Base-by-base conservation (phyloP, 2,888 invertebrate genomes). In the Globia sparganii region DNA sequence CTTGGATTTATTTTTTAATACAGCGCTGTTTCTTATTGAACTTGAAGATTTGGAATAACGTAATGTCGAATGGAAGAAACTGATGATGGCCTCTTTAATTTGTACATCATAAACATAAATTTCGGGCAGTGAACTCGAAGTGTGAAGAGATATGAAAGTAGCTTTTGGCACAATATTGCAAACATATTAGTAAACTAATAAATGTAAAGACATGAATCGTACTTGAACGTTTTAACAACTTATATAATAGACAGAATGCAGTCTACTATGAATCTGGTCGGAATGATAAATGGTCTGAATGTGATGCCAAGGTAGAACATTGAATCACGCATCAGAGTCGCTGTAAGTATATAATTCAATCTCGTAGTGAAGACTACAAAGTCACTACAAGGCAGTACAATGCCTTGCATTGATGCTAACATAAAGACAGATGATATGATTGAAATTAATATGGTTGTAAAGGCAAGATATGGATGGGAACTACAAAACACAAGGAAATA, bases 271-370 rank as follows among this genome's bases (percentile, higher is more conserved):
- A 69, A 68, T 46, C 68, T 72, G 53, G 1, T 58, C 9, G 46
- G 49, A 56, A 49, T 58, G 34, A 66, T 40, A 49, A 18, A 66
- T 43, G 68, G 5, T n/a, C 81, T 71, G 56, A 1, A 66, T 18
- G 37, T 43, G 67, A 53, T 76, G 81, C 77, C 77, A 80, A 81
- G 56, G 76, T 69, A 59, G 31, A 64, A 65, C 18, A 56, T 53
- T 81, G 77, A 81, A 37, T 77, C 77, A 80, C 34, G 4, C 18
- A 43, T 56, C 49, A 59, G 15, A 49, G 34, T 61, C 43, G 18
- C n/a, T 69, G 15, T 61, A 28, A 40, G 34, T 46, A 37, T 34
- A 40, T 59, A 34, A 43, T 43, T 65, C 40, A 59, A 78, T 43
- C 31, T 1, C n/a, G 31, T 46, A 65, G 25, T 72, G 31, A 53